Evolutionary conservation across 2,888 invertebrate species (phyloP).

Genomic region (Lasioglossum malachurum): DNA sequence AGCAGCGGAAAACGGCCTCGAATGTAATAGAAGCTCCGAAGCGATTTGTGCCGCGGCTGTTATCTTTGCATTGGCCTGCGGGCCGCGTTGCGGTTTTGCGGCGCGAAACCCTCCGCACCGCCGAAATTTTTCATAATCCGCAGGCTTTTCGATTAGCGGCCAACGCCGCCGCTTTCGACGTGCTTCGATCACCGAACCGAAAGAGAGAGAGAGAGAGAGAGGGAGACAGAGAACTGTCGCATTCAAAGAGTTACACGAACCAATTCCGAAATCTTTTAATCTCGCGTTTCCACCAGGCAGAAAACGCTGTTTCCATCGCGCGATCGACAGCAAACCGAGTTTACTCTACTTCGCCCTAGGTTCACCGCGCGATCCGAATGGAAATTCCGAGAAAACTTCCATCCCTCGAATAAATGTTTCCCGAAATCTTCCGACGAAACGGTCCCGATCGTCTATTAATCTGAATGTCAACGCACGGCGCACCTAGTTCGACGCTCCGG

Average conservation of each 20-base stretch:
- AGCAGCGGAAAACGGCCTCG: neutral
- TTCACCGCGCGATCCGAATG: neutral
- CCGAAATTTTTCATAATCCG: slow-evolving; percentile 12
- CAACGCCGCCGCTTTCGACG: neutral
- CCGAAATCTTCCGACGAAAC: neutral
- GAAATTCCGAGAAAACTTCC: neutral
- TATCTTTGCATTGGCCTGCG: neutral
- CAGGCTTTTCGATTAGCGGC: neutral
- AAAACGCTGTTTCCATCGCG: neutral
- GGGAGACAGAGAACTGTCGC: neutral
- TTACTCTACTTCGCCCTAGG: neutral
- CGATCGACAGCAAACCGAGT: neutral
- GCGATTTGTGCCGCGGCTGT: slow-evolving; percentile 22
- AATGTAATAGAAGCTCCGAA: neutral
- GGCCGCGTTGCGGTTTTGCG: neutral
- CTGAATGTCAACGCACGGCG: slow-evolving; percentile 2
- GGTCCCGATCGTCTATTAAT: neutral
- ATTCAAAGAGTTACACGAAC: neutral
- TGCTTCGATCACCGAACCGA: neutral
- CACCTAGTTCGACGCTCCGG: neutral
- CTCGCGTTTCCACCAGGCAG: neutral
- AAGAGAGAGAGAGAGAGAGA: neutral
- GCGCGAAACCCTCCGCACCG: neutral
- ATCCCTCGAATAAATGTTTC: neutral
- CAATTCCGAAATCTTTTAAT: neutral